A percentile compares a stretch with the other conserved stretches of the same genome.
These are phyloP conservation scores for Austrolebias charrua DNA, from an alignment of 2,797 vertebrate species.

Conservation along the genomic window DNA sequence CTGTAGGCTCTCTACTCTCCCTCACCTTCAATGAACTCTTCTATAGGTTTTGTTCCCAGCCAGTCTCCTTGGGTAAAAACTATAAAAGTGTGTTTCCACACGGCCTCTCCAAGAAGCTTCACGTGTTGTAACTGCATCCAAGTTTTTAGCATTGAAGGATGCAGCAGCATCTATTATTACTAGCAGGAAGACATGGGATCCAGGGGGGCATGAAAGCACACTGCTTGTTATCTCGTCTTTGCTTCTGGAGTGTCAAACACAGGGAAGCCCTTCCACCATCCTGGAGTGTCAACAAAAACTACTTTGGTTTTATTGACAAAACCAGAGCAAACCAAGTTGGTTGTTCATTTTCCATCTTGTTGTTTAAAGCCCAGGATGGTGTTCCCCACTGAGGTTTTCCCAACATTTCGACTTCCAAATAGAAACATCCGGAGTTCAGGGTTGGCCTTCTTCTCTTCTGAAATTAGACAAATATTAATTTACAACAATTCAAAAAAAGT, in stretches of 20 bases:
- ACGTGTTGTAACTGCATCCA: conserved; percentile 32
- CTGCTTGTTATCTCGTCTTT: conserved; percentile 47
- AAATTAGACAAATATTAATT: conserved; percentile 10
- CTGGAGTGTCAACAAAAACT: conserved; percentile 56
- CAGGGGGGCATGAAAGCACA: conserved; percentile 49
- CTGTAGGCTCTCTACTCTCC: conserved; percentile 44
- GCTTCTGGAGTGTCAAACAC: conserved; percentile 35
- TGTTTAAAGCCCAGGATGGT: conserved; percentile 42
- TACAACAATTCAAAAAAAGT: background rate
- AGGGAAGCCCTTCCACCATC: conserved; percentile 56
- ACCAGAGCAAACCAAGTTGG: background rate
- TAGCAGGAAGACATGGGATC: conserved; percentile 58
- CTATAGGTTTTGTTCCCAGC: conserved; percentile 45
- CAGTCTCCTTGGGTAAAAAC: conserved; percentile 64
- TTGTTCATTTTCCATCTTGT: conserved; percentile 21
- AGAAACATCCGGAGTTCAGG: conserved; percentile 47
- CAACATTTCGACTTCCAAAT: conserved; percentile 46
- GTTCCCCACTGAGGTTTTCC: conserved; percentile 55
- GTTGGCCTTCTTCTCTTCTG: conserved; percentile 16
- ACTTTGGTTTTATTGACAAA: conserved; percentile 43
- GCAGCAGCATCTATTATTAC: conserved; percentile 52
- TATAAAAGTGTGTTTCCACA: conserved; percentile 49
- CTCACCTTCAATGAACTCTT: conserved; percentile 58
- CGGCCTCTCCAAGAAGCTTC: conserved; percentile 43
- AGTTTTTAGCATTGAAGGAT: conserved; percentile 41